phyloP scores from a whole-genome alignment of 2,888 invertebrate species.

The Eilema sororculum region DNA sequence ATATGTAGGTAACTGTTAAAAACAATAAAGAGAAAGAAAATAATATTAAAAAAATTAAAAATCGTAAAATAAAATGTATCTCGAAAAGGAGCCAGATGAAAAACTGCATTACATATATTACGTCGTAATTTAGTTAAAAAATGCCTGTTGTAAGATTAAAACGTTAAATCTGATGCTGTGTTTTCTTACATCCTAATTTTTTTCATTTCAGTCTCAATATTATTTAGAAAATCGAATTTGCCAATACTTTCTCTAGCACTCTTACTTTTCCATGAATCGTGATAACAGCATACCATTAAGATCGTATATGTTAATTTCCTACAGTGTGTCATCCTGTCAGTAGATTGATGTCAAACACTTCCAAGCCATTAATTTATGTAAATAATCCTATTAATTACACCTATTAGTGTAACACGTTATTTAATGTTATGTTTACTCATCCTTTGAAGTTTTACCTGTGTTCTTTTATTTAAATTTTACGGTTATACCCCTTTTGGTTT shows the following conservation, averaged over 20 bases:
- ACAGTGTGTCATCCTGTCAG: not conserved
- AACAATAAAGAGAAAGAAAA: no score
- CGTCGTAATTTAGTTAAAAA: not conserved
- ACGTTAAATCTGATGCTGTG: not conserved
- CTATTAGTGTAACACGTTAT: conserved; percentile 51
- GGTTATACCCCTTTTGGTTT: conserved; percentile 18
- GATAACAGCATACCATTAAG: not conserved
- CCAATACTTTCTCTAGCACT: not conserved
- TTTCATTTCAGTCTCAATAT: not conserved
- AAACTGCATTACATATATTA: not conserved
- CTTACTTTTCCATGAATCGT: not conserved
- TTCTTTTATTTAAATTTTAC: conserved; percentile 30
- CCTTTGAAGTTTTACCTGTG: conserved; percentile 51
- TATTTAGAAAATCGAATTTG: not conserved
- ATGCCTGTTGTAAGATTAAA: no score
- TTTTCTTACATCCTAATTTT: not conserved
- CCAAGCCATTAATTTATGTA: conserved; percentile 50
- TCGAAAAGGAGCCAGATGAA: not conserved
- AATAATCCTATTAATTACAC: conserved; percentile 55
- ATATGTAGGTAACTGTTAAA: no score
- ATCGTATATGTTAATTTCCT: not conserved
- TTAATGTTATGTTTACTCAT: conserved; percentile 42
- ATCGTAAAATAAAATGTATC: not conserved
- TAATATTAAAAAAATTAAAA: no score
- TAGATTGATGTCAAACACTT: conserved; percentile 38